Percentiles rank a stretch among this genome's conserved stretches.
Conservation (phyloP, 1,140 invertebrate species). For the Diploscapter pachys region DNA sequence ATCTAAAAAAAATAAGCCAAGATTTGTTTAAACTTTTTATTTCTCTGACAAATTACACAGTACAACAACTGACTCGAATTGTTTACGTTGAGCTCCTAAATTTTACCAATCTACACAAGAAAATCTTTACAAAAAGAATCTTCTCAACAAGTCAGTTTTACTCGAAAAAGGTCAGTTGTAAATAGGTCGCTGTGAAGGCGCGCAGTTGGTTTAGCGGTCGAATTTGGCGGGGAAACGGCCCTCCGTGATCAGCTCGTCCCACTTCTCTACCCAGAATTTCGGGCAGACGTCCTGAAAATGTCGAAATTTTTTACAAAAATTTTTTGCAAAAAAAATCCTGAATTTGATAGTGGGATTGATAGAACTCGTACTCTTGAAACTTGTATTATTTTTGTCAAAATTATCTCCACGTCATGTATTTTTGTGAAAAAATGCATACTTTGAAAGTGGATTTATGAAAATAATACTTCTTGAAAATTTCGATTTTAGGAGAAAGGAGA, state of each 20-base stretch:
- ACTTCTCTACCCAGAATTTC: conserved; percentile 81
- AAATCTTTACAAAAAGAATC: not conserved
- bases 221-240: conserved; percentile 73
- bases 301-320: not conserved
- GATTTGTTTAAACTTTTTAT: not conserved
- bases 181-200: not conserved
- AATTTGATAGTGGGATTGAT: conserved; percentile 73
- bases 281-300: conserved; percentile 74
- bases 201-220: conserved; percentile 46
- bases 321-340: not conserved
- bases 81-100: not conserved
- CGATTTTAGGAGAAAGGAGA: not conserved
- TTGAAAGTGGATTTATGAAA: no score
- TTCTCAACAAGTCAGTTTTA: conserved; percentile 3
- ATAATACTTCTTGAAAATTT: not conserved
- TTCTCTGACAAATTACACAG: not conserved
- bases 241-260: conserved; percentile 78
- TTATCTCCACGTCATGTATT: no score
- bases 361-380: conserved; percentile 69
- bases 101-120: not conserved
- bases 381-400: no score
- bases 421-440: no score
- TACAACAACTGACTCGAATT: not conserved
- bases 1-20: not conserved
- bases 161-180: not conserved